A percentile compares a stretch with the other conserved stretches of the same genome.
phyloP scores from a whole-genome alignment of 2,113 vertebrate genomes.

The Pluvialis apricaria region DNA sequence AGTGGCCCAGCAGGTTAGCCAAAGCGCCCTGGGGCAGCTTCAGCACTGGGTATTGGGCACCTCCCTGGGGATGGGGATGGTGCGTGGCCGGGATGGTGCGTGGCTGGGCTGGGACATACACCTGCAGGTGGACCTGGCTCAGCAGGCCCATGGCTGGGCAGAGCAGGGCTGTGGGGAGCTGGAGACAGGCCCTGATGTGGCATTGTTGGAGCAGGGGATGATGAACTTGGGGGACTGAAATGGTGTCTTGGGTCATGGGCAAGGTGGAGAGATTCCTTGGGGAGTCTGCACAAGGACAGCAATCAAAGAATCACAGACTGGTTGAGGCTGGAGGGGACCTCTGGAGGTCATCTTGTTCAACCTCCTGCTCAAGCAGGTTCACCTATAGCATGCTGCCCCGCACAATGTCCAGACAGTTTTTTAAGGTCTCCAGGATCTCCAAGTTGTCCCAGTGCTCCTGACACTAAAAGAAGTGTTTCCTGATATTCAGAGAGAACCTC shows the following conservation, averaged over 20 bases:
- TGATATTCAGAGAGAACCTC: background rate
- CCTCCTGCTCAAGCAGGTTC: background rate
- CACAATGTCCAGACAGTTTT: background rate
- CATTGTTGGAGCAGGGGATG: background rate
- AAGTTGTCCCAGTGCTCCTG: background rate
- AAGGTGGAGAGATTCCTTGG: too few relatives aligned
- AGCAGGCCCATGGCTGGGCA: fast-evolving
- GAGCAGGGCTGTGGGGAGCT: background rate
- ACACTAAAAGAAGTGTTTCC: background rate
- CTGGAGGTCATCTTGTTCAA: background rate
- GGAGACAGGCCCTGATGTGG: fast-evolving
- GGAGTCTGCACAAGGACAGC: background rate
- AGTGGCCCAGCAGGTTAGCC: too few relatives aligned
- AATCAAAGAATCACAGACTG: background rate
- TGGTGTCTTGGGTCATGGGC: background rate
- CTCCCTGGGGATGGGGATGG: background rate
- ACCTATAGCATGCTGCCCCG: background rate
- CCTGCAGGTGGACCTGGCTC: fast-evolving
- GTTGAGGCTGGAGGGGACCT: background rate
- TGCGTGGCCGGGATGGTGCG: fast-evolving
- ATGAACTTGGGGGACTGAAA: background rate
- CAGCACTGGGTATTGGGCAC: background rate
- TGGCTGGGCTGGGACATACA: fast-evolving
- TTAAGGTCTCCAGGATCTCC: background rate
- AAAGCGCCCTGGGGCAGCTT: background rate